These are phyloP conservation scores for Oligia latruncula DNA, from an alignment of 2,888 invertebrate genomes.

Conservation along the genomic window DNA sequence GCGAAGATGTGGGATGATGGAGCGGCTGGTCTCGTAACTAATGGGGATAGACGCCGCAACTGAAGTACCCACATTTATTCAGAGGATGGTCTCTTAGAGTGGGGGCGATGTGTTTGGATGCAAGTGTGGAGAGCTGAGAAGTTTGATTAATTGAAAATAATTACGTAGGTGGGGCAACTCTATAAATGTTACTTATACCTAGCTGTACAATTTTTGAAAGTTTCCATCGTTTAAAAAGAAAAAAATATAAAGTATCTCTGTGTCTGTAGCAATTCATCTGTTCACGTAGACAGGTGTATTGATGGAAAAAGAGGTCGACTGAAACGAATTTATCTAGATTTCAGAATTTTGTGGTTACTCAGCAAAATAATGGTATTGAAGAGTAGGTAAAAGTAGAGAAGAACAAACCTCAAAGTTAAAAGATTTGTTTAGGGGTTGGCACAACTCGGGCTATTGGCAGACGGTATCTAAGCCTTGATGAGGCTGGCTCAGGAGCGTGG, in stretches of 20 bases:
- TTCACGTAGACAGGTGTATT: neutral
- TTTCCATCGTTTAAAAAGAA: neutral
- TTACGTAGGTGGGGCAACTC: conserved; percentile 18
- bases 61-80: conserved; percentile 76
- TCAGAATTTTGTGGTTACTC: too few relatives aligned
- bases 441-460: neutral
- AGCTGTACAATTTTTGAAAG: neutral
- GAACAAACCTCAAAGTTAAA: neutral
- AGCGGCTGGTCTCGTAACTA: conserved; percentile 70
- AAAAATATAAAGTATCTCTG: neutral
- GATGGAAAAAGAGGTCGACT: neutral
- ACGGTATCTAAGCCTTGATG: neutral
- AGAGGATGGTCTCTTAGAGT: conserved; percentile 36
- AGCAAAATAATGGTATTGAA: neutral
- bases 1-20: conserved; percentile 69
- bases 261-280: neutral
- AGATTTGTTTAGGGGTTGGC: neutral
- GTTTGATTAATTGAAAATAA: conserved; percentile 47
- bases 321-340: neutral
- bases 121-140: conserved; percentile 15
- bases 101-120: conserved; percentile 33
- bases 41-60: conserved; percentile 73
- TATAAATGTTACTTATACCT: neutral
- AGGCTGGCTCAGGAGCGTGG: neutral
- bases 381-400: neutral